Percentiles rank a stretch among this genome's conserved stretches.
phyloP scores from a whole-genome alignment of 2,888 invertebrate genomes.

The Agrotis puta region DNA sequence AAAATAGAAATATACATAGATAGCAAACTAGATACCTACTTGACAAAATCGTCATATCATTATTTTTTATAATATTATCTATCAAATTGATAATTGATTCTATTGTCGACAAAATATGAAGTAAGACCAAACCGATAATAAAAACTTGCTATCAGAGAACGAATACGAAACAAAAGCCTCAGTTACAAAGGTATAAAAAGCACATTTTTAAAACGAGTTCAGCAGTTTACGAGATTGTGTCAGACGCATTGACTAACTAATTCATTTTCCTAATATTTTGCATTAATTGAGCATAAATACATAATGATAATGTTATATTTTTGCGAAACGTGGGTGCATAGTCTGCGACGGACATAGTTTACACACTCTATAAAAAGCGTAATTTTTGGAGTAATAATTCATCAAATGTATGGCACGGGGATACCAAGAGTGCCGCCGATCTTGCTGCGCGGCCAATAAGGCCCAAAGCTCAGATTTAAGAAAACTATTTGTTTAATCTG shows the following conservation, averaged over 20 bases:
- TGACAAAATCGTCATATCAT: neutral
- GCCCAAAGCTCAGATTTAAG: no score
- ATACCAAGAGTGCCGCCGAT: no score
- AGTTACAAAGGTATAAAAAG: constrained; percentile 4
- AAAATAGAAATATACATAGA: neutral
- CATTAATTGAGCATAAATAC: constrained; percentile 1
- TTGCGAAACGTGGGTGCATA: neutral
- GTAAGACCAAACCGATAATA: no score
- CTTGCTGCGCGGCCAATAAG: no score
- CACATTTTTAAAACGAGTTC: constrained; percentile 28
- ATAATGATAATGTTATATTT: neutral
- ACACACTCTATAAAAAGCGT: no score
- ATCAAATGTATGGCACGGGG: no score
- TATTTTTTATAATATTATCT: no score
- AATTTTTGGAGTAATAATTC: no score
- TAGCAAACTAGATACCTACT: no score
- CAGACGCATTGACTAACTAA: constrained; percentile 7
- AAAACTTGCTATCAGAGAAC: neutral
- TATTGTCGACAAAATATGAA: no score
- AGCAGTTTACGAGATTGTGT: constrained; percentile 26
- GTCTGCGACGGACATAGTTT: neutral
- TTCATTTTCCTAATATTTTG: neutral
- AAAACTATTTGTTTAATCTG: no score
- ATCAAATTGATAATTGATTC: neutral
- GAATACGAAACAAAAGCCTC: neutral